These are phyloP conservation scores for Ischnura elegans DNA, from an alignment of 2,888 invertebrate species.

Conservation along the genomic window DNA sequence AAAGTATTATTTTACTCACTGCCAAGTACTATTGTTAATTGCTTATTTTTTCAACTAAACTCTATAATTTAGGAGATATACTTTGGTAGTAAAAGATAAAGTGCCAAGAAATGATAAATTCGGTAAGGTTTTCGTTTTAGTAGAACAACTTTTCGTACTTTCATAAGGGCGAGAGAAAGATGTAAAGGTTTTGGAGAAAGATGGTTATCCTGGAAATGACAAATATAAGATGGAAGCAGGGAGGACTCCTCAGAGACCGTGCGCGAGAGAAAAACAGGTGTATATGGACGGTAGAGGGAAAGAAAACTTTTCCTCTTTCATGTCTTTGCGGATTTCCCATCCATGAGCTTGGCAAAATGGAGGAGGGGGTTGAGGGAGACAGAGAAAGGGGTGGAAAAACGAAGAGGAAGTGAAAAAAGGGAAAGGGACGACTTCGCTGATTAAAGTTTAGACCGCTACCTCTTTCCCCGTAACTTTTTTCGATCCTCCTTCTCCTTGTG, in stretches of 20 bases:
- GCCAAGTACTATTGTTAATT: too few species aligned
- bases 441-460: conserved; percentile 22
- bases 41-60: too few species aligned
- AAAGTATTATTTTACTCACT: too few species aligned
- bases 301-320: conserved; percentile 6
- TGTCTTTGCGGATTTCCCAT: neutral
- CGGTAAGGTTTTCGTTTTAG: neutral
- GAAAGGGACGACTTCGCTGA: neutral
- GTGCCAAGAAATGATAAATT: conserved; percentile 1
- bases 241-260: too few species aligned
- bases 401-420: neutral
- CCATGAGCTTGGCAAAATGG: neutral
- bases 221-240: neutral
- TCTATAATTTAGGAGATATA: too few species aligned
- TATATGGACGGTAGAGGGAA: neutral
- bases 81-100: neutral
- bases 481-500: neutral
- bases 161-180: neutral
- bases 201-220: neutral
- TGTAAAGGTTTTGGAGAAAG: too few species aligned
- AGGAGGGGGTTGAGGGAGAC: neutral
- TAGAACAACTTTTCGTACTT: neutral
- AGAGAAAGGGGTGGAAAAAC: neutral
- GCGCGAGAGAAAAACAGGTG: neutral
- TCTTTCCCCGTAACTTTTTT: neutral